These are phyloP conservation scores for Microcebus murinus DNA, from an alignment of 2,113 vertebrate species.

Conservation along the genomic window DNA sequence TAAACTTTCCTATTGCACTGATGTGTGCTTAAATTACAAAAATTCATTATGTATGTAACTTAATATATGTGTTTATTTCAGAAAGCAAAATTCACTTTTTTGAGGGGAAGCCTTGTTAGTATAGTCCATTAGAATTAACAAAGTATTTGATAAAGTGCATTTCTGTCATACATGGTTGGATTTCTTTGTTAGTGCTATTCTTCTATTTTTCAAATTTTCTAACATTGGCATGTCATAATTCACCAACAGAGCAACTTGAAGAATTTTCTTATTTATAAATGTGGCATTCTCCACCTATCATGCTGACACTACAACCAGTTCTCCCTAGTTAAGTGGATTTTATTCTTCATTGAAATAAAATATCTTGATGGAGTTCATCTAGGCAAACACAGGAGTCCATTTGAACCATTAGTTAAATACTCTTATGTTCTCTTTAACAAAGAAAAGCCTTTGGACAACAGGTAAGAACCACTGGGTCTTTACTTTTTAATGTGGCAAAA, in stretches of 20 bases:
- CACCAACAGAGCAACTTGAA: not conserved
- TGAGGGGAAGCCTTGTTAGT: not conserved
- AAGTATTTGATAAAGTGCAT: not conserved
- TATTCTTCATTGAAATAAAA: not conserved
- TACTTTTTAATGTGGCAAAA: not conserved
- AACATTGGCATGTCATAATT: not conserved
- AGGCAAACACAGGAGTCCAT: not conserved
- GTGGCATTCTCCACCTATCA: not conserved
- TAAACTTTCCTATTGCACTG: not conserved
- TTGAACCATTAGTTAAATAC: not conserved
- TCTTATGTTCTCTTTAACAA: not conserved
- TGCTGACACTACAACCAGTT: accelerated
- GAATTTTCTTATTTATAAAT: not conserved
- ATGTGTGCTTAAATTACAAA: not conserved
- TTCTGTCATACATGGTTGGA: not conserved
- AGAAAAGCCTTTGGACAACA: not conserved
- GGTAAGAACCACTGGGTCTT: not conserved
- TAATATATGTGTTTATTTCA: not conserved
- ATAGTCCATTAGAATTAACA: not conserved
- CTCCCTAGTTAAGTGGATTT: not conserved
- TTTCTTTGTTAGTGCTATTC: not conserved
- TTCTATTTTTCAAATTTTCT: not conserved
- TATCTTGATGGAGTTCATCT: not conserved
- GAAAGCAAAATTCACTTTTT: not conserved
- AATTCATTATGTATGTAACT: too few relatives aligned